These are phyloP conservation scores for Folsomia candida DNA, from an alignment of 2,888 invertebrate species.

Conservation along the genomic window DNA sequence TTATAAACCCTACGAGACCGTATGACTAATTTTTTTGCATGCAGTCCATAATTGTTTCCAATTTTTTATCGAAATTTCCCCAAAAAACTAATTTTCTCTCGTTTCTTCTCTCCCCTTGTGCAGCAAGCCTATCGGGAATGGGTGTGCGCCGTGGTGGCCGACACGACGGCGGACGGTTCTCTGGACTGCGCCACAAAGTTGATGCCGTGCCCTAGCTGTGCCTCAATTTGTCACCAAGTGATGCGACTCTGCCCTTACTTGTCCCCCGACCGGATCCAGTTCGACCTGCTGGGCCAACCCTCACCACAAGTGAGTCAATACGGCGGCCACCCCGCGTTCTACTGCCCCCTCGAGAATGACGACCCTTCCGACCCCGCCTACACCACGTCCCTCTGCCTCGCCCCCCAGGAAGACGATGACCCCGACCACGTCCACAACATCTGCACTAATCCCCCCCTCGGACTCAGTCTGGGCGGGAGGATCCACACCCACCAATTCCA, in stretches of 20 bases:
- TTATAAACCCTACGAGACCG: no score
- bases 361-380: slow-evolving; percentile 36
- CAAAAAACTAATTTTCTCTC: no score
- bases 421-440: slow-evolving; percentile 24
- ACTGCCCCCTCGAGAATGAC: slow-evolving; percentile 41
- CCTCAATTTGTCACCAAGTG: slow-evolving; percentile 50
- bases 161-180: slow-evolving; percentile 32
- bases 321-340: slow-evolving; percentile 50
- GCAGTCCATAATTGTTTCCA: background rate
- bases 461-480: no score
- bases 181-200: slow-evolving; percentile 33
- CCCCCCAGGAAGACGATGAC: slow-evolving; percentile 6
- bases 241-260: slow-evolving; percentile 50
- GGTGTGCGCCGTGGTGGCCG: slow-evolving; percentile 45
- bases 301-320: slow-evolving; percentile 46
- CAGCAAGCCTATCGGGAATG: slow-evolving; percentile 50
- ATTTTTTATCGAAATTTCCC: no score
- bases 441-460: slow-evolving; percentile 18
- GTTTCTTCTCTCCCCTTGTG: slow-evolving; percentile 13
- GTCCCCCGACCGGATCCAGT: slow-evolving; percentile 46
- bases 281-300: slow-evolving; percentile 24
- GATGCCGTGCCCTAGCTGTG: slow-evolving; percentile 49
- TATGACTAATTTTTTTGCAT: background rate
- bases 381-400: slow-evolving; percentile 18
- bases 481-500: background rate